These are phyloP conservation scores for Aptenodytes patagonicus DNA, from an alignment of 2,113 vertebrate species.

Conservation along the genomic window DNA sequence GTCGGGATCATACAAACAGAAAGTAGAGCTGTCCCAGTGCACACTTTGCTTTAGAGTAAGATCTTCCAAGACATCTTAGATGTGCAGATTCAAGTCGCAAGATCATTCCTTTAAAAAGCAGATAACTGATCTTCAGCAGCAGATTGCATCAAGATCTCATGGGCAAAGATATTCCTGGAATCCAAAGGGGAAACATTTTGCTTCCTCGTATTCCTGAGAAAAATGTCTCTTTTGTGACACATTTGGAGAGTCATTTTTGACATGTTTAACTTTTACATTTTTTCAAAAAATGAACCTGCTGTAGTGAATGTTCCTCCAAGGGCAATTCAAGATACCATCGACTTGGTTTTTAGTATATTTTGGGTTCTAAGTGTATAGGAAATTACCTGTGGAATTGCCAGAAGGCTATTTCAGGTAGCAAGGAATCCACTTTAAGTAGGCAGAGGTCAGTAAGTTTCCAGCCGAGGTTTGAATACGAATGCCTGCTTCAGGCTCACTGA, in stretches of 20 bases:
- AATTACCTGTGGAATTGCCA: slow-evolving; percentile 12
- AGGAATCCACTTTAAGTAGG: neutral
- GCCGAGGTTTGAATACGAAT: neutral
- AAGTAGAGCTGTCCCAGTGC: neutral
- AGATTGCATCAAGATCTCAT: neutral
- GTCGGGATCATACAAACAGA: neutral
- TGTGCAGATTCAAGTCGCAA: slow-evolving; percentile 33
- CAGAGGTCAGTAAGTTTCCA: slow-evolving; percentile 19
- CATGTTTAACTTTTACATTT: neutral
- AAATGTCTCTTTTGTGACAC: neutral
- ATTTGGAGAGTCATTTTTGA: slow-evolving; percentile 5
- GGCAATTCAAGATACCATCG: neutral
- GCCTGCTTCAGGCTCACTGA: neutral
- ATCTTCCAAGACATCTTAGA: neutral
- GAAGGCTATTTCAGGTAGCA: neutral
- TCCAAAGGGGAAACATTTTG: neutral
- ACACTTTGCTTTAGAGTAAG: neutral
- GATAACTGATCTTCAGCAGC: slow-evolving; percentile 11
- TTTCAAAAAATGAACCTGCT: neutral
- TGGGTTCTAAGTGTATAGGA: neutral
- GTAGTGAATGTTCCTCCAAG: neutral
- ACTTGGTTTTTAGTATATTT: neutral
- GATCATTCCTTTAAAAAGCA: slow-evolving; percentile 9
- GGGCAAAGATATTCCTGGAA: slow-evolving; percentile 27
- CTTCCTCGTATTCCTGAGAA: neutral